These are phyloP conservation scores for Lottia gigantea DNA, from an alignment of 2,888 invertebrate species.

Conservation along the genomic window DNA sequence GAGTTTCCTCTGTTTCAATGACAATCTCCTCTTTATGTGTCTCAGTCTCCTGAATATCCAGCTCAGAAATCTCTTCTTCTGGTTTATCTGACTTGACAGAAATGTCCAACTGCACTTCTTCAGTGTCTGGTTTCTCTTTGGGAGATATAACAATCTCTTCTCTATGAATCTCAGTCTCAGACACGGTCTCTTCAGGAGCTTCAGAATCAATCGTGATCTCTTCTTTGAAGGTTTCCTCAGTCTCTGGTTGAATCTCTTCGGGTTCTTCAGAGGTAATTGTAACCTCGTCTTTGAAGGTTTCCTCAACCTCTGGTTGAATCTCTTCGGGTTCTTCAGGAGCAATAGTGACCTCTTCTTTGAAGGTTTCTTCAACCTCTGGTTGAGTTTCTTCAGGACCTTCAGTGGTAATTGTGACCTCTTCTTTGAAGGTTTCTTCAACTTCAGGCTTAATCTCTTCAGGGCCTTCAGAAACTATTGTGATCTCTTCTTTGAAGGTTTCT, in stretches of 20 bases:
- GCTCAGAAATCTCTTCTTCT: background rate
- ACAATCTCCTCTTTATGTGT: slow-evolving; percentile 13
- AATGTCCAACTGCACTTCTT: slow-evolving; percentile 8
- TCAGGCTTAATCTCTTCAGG: background rate
- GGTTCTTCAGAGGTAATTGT: background rate
- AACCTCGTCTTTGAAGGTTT: background rate
- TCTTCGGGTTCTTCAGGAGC: background rate
- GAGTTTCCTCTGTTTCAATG: background rate
- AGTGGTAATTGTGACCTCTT: background rate
- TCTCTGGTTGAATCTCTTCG: background rate
- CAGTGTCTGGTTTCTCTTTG: slow-evolving; percentile 6
- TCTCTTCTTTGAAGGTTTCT: background rate
- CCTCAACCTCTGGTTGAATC: background rate
- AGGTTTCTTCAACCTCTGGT: slow-evolving; percentile 11
- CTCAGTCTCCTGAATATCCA: background rate
- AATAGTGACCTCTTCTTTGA: background rate
- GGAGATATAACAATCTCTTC: background rate
- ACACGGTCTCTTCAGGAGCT: background rate
- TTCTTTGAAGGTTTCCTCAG: slow-evolving; percentile 11
- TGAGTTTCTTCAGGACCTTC: background rate
- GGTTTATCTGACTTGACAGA: background rate
- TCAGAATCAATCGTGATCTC: background rate
- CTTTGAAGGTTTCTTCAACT: slow-evolving; percentile 12
- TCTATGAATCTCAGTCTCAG: background rate
- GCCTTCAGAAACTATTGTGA: background rate